Conservation (phyloP, 2,797 vertebrate species). For the Sebastes iracundus region DNA sequence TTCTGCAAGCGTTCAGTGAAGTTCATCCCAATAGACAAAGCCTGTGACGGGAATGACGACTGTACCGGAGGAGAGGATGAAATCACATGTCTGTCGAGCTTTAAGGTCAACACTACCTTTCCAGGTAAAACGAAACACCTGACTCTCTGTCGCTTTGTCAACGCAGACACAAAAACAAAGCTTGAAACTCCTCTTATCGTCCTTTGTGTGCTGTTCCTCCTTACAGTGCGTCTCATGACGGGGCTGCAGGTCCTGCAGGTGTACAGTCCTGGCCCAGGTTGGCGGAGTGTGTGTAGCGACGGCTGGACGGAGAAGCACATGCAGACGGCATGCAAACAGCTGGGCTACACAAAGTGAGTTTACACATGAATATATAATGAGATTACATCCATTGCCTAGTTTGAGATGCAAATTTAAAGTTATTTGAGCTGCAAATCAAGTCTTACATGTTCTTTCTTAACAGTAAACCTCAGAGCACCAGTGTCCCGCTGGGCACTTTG, state of each 20-base stretch:
- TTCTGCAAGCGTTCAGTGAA: slow-evolving; percentile 85
- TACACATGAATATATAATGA: neutral
- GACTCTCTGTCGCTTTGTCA: neutral
- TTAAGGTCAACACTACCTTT: slow-evolving; percentile 71
- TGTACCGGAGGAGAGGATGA: slow-evolving; percentile 89
- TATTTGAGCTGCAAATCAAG: neutral
- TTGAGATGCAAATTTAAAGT: neutral
- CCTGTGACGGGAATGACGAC: slow-evolving; percentile 87
- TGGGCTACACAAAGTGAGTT: slow-evolving; percentile 89
- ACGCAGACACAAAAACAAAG: neutral
- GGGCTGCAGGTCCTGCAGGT: slow-evolving; percentile 86
- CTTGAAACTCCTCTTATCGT: neutral
- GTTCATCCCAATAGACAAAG: slow-evolving; percentile 82
- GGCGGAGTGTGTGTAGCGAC: slow-evolving; percentile 88
- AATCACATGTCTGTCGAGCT: slow-evolving; percentile 75
- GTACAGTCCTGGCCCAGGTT: slow-evolving; percentile 67
- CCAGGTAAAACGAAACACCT: slow-evolving; percentile 69
- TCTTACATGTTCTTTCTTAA: slow-evolving; percentile 8
- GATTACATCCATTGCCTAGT: neutral
- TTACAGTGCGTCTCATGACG: slow-evolving; percentile 86
- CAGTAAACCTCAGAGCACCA: slow-evolving; percentile 61
- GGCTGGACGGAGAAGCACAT: slow-evolving; percentile 84
- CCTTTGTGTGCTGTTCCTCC: neutral
- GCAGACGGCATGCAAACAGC: slow-evolving; percentile 82
- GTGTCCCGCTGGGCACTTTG: slow-evolving; percentile 30